Base-by-base conservation (phyloP, 2,888 invertebrate species). In the Pollenia angustigena region DNA sequence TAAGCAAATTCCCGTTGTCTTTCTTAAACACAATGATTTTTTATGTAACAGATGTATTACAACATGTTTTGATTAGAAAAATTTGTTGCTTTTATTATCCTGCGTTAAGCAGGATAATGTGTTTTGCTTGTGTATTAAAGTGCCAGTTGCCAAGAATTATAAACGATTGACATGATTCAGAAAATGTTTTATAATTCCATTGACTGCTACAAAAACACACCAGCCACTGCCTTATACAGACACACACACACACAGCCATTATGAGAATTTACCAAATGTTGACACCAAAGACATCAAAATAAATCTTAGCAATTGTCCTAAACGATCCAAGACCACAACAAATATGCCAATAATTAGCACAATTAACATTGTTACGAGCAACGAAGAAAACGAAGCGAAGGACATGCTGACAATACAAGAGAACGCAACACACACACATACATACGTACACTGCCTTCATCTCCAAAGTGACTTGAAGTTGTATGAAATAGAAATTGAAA, bases 311-410 rank as follows among this genome's bases (percentile, higher is more conserved):
- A 87, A 87, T 87, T 87, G 84, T 84, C 81, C 76, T 87, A 84
- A 87, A 87, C 87, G 84, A 76, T 84, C 76, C 78, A 74, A 87
- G 81, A 84, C 87, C 87, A 81, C 87, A 87, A 81, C 87, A 87
- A 87, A 87, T 87, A 87, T 87, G 87, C 84, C 87, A 87, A 87
- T 87, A 87, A 87, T 87, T 84, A 87, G 87, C 76, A 87, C 87
- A 87, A 87, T 87, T 87, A 87, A 87, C 87, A 80, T 84, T 79
- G 79, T 86, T 71, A 79, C 48, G 12, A 58, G 68, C 50, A 72
- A 69, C 58, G 71, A 32, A 79, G 74, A 52, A 68, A 60, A 74
- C 23, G 4, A 44, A 32, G 32, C 23, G 16, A 75, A 81, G 60
- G 56, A 62, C 72, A 48, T 50, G 52, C 16, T 46, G 50, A 18